Conservation (phyloP, 2,797 vertebrate species). For the Typhlichthys eigenmanni region DNA sequence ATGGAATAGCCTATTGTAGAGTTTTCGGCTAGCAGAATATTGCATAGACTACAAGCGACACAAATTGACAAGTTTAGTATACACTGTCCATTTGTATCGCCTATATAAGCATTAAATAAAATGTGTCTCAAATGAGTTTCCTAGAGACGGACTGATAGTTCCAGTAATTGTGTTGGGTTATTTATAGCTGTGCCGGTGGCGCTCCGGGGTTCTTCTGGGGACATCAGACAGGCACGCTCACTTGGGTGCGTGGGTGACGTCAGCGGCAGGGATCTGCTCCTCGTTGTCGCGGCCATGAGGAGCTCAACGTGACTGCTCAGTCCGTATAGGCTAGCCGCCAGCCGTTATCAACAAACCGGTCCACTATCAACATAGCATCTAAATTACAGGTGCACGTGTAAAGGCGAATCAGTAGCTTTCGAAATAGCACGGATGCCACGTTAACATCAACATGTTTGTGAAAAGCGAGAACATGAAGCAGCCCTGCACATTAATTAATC, state of each 20-base stretch:
- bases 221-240: constrained; percentile 38
- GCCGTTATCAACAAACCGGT: constrained; percentile 30
- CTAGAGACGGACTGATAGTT: background rate
- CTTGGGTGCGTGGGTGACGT: constrained; percentile 57
- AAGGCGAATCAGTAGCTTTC: constrained; percentile 29
- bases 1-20: no score
- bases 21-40: no score
- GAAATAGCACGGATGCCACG: constrained; percentile 32
- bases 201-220: constrained; percentile 21
- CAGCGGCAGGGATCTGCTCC: constrained; percentile 49
- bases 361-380: constrained; percentile 26
- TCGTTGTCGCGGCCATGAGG: constrained; percentile 65
- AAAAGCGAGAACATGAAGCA: background rate
- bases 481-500: no score
- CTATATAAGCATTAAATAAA: no score
- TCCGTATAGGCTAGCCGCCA: constrained; percentile 7
- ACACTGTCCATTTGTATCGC: no score
- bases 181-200: background rate
- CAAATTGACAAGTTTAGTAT: no score
- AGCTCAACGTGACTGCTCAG: constrained; percentile 76
- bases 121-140: no score
- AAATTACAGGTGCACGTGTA: constrained; percentile 68
- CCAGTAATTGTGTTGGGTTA: background rate
- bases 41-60: no score
- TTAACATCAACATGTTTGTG: background rate